Evolutionary conservation across 2,888 invertebrate genomes (phyloP), one percentile per base, ranked within the genome.

Genomic region (Drosophila anomalata): DNA sequence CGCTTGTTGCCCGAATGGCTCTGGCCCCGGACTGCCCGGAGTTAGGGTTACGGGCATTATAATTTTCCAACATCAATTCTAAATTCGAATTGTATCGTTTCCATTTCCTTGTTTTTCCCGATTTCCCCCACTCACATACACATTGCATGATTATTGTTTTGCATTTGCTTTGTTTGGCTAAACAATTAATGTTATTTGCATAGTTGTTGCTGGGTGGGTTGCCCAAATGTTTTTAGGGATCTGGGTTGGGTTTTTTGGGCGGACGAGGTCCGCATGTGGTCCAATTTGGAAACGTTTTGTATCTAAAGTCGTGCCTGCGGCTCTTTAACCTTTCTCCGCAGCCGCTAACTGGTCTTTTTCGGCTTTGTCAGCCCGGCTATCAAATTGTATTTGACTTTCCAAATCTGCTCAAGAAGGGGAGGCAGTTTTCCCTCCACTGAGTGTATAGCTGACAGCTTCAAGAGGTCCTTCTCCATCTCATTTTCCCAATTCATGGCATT

Each of bases 151-250:
- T 71, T 71, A 54, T 79, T 80, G 80, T 80, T 78, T 68, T 52
- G 59, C 72, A 52, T 62, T 51, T 41, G 67, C 80, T 58, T 84
- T 84, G 87, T 84, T 84, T 86, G 81, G 68, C 75, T 71, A 85
- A 88, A 85, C 88, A 85, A 85, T 85, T 88, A 85, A 88, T 86
- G 73, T 75, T 85, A 80, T 85, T 85, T 85, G 83, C 83, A 83
- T 87, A 82, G 87, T 69, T 44, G 29, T 48, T 70, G 41, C 47
- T 70, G 68, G 68, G 77, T 63, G 63, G 68, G 67, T 66, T 60
- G 59, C 31, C 48, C 56, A 14, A 51, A 51, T 29, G 42, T 48
- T 58, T 42, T 46, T 20, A 36, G 29, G 29, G 29, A 9, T 11
- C 11, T 5, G 33, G 47, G 8, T 36, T 20, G 50, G 48, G 14